phyloP scores from a whole-genome alignment of 2,797 vertebrate genomes.

The Lycodopsis pacificus region DNA sequence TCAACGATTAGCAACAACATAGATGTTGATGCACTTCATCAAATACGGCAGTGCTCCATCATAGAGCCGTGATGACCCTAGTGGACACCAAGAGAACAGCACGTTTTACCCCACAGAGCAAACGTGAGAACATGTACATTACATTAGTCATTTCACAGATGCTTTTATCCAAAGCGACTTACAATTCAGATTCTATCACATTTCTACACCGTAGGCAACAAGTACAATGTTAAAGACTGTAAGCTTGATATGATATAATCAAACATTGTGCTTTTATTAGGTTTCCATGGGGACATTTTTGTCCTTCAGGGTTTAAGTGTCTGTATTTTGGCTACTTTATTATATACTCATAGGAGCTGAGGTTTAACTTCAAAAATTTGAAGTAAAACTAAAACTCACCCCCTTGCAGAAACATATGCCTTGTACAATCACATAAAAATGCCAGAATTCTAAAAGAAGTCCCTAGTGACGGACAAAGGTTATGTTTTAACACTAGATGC shows the following conservation, averaged over 20 bases:
- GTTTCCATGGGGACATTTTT: not conserved
- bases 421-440: not conserved
- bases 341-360: not conserved
- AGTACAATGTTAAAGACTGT: not conserved
- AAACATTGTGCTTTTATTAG: not conserved
- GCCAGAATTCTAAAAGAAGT: not conserved
- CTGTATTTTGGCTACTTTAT: not conserved
- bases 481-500: not conserved
- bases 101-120: not conserved
- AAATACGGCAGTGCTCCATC: not conserved
- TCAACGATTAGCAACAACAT: not conserved
- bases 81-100: not conserved
- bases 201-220: no score
- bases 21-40: not conserved
- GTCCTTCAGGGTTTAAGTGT: not conserved
- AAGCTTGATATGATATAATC: not conserved
- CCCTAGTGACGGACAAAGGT: not conserved
- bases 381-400: not conserved
- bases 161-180: no score
- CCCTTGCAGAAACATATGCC: not conserved
- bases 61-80: not conserved
- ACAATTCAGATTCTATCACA: no score
- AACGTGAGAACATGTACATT: not conserved
- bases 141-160: no score
- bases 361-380: not conserved